A percentile compares a stretch with the other conserved stretches of the same genome.
These are phyloP conservation scores for Theristicus caerulescens DNA, from an alignment of 2,113 vertebrate genomes.

Conservation along the genomic window DNA sequence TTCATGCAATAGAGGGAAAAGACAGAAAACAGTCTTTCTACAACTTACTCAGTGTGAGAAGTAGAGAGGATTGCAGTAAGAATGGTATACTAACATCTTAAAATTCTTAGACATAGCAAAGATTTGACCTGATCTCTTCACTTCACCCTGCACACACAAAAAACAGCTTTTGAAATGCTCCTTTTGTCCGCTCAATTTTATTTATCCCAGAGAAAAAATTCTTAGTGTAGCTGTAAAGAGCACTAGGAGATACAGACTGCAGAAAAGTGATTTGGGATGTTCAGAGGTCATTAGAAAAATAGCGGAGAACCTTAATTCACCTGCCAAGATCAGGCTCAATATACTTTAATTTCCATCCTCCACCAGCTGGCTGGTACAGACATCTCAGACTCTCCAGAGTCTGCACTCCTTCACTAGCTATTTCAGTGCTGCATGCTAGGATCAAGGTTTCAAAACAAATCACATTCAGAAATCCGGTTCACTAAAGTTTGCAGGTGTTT, in stretches of 20 bases:
- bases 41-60: neutral
- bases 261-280: neutral
- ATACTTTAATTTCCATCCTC: neutral
- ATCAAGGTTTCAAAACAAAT: conserved; percentile 35
- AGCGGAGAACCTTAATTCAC: neutral
- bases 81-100: neutral
- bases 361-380: neutral
- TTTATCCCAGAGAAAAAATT: neutral
- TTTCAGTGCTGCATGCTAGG: neutral
- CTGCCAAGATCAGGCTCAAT: neutral
- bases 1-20: neutral
- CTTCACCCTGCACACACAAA: neutral
- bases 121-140: neutral
- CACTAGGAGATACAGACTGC: neutral
- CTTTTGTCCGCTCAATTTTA: neutral
- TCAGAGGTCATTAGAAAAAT: neutral
- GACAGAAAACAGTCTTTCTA: neutral
- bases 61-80: neutral
- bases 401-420: neutral
- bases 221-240: neutral
- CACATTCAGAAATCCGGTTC: neutral
- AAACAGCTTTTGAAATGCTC: neutral
- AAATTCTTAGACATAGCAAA: neutral
- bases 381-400: neutral
- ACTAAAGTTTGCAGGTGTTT: neutral